Evolutionary conservation across 2,888 invertebrate genomes (phyloP), one percentile per base, ranked within the genome.

Genomic region (Melipona beecheii): DNA sequence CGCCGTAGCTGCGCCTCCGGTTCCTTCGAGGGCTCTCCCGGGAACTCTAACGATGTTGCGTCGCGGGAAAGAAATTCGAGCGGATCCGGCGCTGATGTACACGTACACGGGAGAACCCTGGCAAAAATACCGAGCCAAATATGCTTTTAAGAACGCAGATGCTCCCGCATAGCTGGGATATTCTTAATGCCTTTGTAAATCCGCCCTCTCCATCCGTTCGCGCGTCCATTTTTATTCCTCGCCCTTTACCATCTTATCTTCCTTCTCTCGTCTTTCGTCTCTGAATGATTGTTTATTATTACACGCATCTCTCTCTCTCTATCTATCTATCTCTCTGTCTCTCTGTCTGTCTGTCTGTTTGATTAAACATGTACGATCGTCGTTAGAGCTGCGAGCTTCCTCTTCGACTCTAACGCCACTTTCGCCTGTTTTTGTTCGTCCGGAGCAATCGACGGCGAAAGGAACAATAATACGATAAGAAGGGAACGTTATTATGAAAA

Each of bases 121-220:
- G 84, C 81, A 84, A 84, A 87, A 92, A 93, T 92, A 87, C 92
- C 91, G 79, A 80, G 91, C 86, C 91, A 93, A 93, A 93, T 93
- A 93, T 93, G 92, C 92, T 91, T 91, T 92, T 91, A 92, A 91
- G 90, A 92, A 91, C 85, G 87, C 89, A 84, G 89, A 90, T 88
- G 86, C 86, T 87, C 85, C 83, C 85, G 89, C 89, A 84, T 91
- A 84, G 83, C 83, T 81, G 77, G 85, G 91, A 90, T 91, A 92
- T 93, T 93, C 92, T 86, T 83, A 83, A 85, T 78, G 85, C 78
- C 86, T 89, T 86, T 81, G 89, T 73, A 78, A 81, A 68, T 62
- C 68, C 78, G 69, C 76, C 1, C 77, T 85, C 86, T 69, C 62
- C 36, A 19, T 21, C 60, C 68, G n/a, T 54, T 52, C 74, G 21